Base-by-base conservation (phyloP, 2,888 invertebrate species). In the Diabrotica balteata region DNA sequence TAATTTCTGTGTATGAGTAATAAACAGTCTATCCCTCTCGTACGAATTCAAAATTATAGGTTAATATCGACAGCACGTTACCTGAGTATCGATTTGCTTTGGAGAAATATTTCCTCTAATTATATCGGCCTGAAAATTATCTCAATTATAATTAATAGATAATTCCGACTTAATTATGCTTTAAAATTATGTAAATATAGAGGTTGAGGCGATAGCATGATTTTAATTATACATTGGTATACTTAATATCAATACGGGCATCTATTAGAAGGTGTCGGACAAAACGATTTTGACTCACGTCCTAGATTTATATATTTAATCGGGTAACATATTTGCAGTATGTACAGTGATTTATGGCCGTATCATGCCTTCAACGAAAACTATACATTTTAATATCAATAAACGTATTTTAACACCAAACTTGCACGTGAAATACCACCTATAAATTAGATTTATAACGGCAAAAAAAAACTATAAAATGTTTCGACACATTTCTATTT, bases 101-200 rank as follows among this genome's bases (percentile, higher is more conserved):
- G 10, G n/a, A 61, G 50, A 69, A 67, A 66, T 52, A 66, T 59
- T 58, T 66, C 58, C 46, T 54, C 22, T 66, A 58, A 66, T 63
- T 60, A 63, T 67, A 66, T 47, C 58, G 44, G 58, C 58, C 51
- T 45, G 22, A 64, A 63, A 70, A 70, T 63, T 63, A 63, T 54
- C 46, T 59, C 63, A 55, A 70, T 67, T 60, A 64, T 68, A 70
- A 68, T 66, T 66, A 70, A 70, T 67, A 63, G 68, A 65, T 50
- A 64, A 70, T 59, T 65, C 53, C 42, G 60, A 67, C 51, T 62
- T 65, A 70, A 67, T 67, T 65, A 67, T 57, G 59, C 59, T 45
- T 50, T 53, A 50, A 59, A 59, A 57, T 70, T 70, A 70, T 66
- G 68, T 66, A 68, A 68, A 70, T 70, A 46, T 51, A 66, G 51